Conservation (phyloP, 1,140 invertebrate species). For the Hycleus phaleratus region DNA sequence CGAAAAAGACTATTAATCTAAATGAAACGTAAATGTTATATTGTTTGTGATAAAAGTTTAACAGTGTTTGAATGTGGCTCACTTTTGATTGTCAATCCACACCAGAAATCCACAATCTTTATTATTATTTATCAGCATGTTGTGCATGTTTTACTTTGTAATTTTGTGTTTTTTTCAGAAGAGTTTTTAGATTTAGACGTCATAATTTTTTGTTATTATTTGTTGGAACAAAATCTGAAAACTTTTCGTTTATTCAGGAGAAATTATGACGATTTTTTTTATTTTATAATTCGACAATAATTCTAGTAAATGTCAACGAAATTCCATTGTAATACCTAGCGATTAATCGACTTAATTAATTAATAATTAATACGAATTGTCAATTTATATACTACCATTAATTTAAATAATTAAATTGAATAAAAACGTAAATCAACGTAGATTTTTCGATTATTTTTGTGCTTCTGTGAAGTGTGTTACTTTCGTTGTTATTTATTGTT, state of each 20-base stretch:
- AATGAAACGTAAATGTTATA: not conserved
- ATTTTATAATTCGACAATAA: slow-evolving; percentile 11
- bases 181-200: too few relatives aligned
- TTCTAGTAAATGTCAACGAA: slow-evolving; percentile 8
- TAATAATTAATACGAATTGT: not conserved
- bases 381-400: slow-evolving; percentile 12
- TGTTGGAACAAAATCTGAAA: too few relatives aligned
- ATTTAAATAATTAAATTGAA: slow-evolving; percentile 4
- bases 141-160: slow-evolving; percentile 5
- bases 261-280: not conserved
- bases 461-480: slow-evolving; percentile 22
- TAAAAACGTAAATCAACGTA: slow-evolving; percentile 6
- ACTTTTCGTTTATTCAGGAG: too few relatives aligned
- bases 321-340: slow-evolving; percentile 9
- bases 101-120: not conserved
- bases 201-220: too few relatives aligned
- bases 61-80: not conserved
- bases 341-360: not conserved
- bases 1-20: not conserved
- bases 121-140: slow-evolving; percentile 1
- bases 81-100: not conserved
- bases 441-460: slow-evolving; percentile 15
- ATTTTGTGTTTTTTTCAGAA: not conserved
- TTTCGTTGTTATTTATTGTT: not conserved
- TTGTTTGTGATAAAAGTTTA: not conserved